A percentile compares a stretch with the other conserved stretches of the same genome.
Conservation (phyloP, 1,140 invertebrate species). For the Drosophila trapezifrons region DNA sequence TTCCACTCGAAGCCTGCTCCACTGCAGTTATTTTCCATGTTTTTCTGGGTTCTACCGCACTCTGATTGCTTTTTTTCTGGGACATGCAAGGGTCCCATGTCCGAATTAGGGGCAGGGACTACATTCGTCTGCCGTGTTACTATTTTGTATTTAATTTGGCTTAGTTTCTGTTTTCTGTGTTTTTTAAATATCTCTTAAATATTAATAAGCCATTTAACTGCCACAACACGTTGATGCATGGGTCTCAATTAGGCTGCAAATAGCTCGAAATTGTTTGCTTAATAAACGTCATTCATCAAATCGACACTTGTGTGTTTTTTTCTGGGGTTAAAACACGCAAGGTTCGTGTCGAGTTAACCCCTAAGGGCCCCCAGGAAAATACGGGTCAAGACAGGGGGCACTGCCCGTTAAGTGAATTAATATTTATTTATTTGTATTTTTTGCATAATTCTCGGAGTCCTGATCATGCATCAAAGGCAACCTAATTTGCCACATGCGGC, state of each 20-base stretch:
- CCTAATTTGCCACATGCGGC: constrained; percentile 79
- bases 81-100: constrained; percentile 39
- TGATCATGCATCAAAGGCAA: constrained; percentile 51
- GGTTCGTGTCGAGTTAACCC: constrained; percentile 51
- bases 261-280: constrained; percentile 78
- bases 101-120: constrained; percentile 59
- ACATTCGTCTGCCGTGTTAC: constrained; percentile 36
- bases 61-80: constrained; percentile 28
- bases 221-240: constrained; percentile 74
- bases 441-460: constrained; percentile 9
- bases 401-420: constrained; percentile 20
- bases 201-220: constrained; percentile 79
- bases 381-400: constrained; percentile 33
- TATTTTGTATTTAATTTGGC: constrained; percentile 21
- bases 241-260: constrained; percentile 71
- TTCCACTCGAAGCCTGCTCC: constrained; percentile 68
- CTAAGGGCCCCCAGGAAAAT: constrained; percentile 13
- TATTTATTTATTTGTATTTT: constrained; percentile 13
- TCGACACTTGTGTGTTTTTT: constrained; percentile 66
- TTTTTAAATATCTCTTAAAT: constrained; percentile 62
- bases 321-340: constrained; percentile 53
- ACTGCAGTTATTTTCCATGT: constrained; percentile 76
- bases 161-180: not conserved
- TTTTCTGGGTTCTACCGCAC: constrained; percentile 31
- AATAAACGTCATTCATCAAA: constrained; percentile 80